Base-by-base conservation (phyloP, 2,113 vertebrate species). In the Nanorana parkeri region DNA sequence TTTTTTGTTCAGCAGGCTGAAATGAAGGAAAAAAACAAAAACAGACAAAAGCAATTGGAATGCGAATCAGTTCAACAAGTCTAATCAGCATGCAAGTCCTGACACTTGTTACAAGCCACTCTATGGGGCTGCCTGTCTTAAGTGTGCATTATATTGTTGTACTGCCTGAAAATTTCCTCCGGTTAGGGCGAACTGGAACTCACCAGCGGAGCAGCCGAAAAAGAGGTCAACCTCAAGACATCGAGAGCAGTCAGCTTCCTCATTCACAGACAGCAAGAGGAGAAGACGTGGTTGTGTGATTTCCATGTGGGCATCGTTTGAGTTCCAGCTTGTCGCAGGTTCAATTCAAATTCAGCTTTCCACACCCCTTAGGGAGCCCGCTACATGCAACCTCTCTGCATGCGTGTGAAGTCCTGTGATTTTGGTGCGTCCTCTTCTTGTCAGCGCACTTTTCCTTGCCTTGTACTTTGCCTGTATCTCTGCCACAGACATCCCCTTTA, bases 191-290 rank as follows among this genome's bases (percentile, higher is more conserved):
- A 75, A 17, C 26, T n/a, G 26, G 54, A 61, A 79, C 77, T 78
- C 77, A 41, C 63, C 76, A 19, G 26, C 20, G 16, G 24, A 66
- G 26, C 26, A 13, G 17, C 76, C 19, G 26, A 17, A 26, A 36
- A 24, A 56, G 41, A 47, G 52, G 26, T 58, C 15, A 56, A 60
- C 55, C 76, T 78, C 36, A 36, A 78, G 61, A 58, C 67, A 16
- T 6, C 3, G 78, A 80, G 55, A 60, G 54, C 55, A 61, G 66
- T 7, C 78, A 47, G 55, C 78, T 80, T 80, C 66, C 78, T 80
- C 47, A 61, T 61, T 69, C 21, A 36, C 5, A 20, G 28, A 32
- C 71, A 21, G 26, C 15, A 54, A 58, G 28, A 56, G 17, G 5
- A 73, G 65, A 36, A n/a, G 65, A 36, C 32, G 54, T 11, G 66